These are phyloP conservation scores for Osmoderma eremita DNA, from an alignment of 2,888 invertebrate genomes.

Conservation along the genomic window DNA sequence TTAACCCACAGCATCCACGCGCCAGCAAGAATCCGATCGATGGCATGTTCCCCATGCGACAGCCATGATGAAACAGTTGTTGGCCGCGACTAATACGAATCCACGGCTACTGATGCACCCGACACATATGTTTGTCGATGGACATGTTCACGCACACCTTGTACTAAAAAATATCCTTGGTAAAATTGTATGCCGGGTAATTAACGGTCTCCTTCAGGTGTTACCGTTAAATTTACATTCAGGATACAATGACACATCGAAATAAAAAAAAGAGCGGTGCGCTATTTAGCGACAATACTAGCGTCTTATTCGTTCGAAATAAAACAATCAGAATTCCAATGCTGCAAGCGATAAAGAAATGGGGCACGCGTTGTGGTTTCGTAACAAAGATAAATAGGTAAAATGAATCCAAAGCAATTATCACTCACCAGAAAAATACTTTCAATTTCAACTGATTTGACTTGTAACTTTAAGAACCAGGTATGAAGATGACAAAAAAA, in stretches of 20 bases:
- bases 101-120: conserved; percentile 36
- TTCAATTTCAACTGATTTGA: conserved; percentile 18
- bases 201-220: conserved; percentile 24
- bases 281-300: conserved; percentile 13
- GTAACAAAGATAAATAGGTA: conserved; percentile 27
- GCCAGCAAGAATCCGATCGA: conserved; percentile 52
- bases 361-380: conserved; percentile 34
- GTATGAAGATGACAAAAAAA: not conserved
- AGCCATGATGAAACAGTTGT: conserved; percentile 52
- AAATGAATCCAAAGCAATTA: conserved; percentile 22
- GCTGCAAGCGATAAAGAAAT: conserved; percentile 32
- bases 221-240: conserved; percentile 30
- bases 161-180: conserved; percentile 17
- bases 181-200: conserved; percentile 19
- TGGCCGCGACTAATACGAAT: conserved; percentile 38
- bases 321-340: conserved; percentile 25
- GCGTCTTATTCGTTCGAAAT: conserved; percentile 6
- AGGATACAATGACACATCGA: conserved; percentile 5
- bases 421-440: conserved; percentile 18
- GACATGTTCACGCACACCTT: conserved; percentile 32
- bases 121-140: conserved; percentile 11
- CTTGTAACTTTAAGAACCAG: not conserved
- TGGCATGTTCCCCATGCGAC: conserved; percentile 50
- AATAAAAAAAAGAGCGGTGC: not conserved
- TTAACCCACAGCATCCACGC: conserved; percentile 54